Conservation (phyloP, 2,113 vertebrate species). For the Peromyscus maniculatus region DNA sequence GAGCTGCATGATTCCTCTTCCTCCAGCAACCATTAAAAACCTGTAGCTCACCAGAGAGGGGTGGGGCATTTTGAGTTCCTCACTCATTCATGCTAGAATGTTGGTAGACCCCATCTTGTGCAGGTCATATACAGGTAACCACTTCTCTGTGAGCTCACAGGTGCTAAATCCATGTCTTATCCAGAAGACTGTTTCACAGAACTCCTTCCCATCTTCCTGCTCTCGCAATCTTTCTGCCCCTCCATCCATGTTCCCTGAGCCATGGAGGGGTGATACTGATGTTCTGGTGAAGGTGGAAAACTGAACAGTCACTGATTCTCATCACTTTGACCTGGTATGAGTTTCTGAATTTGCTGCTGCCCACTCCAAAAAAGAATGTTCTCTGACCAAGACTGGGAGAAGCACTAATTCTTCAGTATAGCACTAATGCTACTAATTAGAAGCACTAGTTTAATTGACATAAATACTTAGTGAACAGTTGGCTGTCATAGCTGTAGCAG, state of each 20-base stretch:
- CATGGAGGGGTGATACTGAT: not conserved
- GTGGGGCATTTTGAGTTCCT: too few relatives aligned
- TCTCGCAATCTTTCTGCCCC: not conserved
- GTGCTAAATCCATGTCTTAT: not conserved
- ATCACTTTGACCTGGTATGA: not conserved
- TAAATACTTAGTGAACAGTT: not conserved
- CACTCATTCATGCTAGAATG: not conserved
- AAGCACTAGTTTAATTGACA: too few relatives aligned
- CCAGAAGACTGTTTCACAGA: not conserved
- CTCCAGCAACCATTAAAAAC: not conserved
- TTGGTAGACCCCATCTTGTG: not conserved
- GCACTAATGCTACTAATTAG: too few relatives aligned
- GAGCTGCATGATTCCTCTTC: not conserved
- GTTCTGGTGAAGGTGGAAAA: fast-evolving
- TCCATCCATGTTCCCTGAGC: too few relatives aligned
- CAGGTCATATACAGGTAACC: not conserved
- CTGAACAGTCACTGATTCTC: not conserved
- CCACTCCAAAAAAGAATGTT: not conserved
- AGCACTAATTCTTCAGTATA: not conserved
- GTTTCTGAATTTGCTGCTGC: not conserved
- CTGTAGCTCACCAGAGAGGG: not conserved
- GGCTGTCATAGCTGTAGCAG: not conserved
- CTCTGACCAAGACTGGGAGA: not conserved
- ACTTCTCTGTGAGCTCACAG: not conserved
- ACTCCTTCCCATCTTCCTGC: not conserved